Base-by-base conservation (phyloP, 2,113 vertebrate species). In the Vidua macroura region DNA sequence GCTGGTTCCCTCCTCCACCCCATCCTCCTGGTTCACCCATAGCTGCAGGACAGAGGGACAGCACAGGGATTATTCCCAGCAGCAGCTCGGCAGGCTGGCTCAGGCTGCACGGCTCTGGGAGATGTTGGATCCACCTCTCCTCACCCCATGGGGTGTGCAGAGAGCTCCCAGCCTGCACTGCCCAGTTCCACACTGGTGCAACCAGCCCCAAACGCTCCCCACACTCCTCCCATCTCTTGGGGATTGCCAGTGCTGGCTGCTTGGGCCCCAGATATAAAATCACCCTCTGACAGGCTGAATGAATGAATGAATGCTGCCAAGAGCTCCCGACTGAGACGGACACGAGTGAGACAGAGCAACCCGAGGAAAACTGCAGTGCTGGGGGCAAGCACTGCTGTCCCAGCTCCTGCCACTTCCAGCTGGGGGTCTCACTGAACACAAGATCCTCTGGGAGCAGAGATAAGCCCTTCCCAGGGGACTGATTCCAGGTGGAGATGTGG, bases 11-110 rank as follows among this genome's bases (percentile, higher is more conserved):
- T 99, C 99, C 90, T 99, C 99, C 81, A 98, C 98, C 1, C 98
- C 98, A 68, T 99, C 99, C 94, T 99, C 99, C 97, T 99, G 99
- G 97, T 99, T 99, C 86, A 99, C 99, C 99, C 99, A 99, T n/a
- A 99, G 98, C 99, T 99, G 97, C 3, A 43, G 94, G 69, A 87
- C 59, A 93, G 8, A 96, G 69, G 74, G 41, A 87, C 33, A 58
- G 53, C 43, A 82, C 13, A 5, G 53, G 58, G 30, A 1, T 86
- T 17, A 78, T 1, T 77, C n/a, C 68, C 56, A 27, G 19, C 67
- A n/a, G 22, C 24, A 27, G 9, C 49, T 51, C 28, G 3, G 33
- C n/a, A 37, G 41, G 51, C 37, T 59, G 58, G 20, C 27, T 15
- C 44, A 13, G 43, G 35, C 1, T 53, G 59, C 55, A 4, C 0